Evolutionary conservation across 1,140 invertebrate genomes (phyloP).

Genomic region (Frieseomelitta varia): DNA sequence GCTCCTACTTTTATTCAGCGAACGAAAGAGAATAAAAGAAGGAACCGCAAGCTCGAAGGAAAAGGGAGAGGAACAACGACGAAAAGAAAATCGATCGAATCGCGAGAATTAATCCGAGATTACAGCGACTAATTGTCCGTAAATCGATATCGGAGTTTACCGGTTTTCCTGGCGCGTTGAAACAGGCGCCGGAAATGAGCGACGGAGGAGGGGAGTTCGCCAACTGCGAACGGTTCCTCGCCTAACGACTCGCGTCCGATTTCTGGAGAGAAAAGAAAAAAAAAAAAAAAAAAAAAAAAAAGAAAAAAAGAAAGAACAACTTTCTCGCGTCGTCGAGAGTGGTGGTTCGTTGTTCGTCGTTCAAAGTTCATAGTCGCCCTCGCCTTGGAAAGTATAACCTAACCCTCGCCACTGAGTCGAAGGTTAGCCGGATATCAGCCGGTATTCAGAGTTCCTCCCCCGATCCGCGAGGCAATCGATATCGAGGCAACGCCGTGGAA

Average conservation of each 20-base stretch:
- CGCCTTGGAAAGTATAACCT: no score
- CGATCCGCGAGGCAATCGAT: slow-evolving; percentile 52
- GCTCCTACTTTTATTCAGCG: no score
- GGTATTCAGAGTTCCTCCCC: not conserved
- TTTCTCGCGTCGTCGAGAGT: slow-evolving; percentile 36
- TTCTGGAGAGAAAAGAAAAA: not conserved
- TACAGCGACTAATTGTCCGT: slow-evolving; percentile 38
- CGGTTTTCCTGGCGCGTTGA: not conserved
- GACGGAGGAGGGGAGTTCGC: not conserved
- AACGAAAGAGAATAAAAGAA: not conserved
- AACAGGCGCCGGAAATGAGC: not conserved
- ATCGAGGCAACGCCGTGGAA: slow-evolving; percentile 42
- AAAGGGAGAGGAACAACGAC: no score
- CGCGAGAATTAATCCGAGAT: slow-evolving; percentile 30
- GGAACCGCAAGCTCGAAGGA: not conserved
- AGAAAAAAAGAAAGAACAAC: no score
- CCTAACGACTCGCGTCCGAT: slow-evolving; percentile 41
- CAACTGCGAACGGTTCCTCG: not conserved
- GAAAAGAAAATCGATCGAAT: not conserved
- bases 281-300: not conserved
- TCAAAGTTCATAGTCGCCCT: not conserved
- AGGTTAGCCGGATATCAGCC: no score
- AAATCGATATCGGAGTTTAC: slow-evolving; percentile 38
- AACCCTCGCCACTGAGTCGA: not conserved
- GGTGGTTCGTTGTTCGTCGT: not conserved